phyloP scores from a whole-genome alignment of 2,888 invertebrate species.

The Stenodera caucasica region DNA sequence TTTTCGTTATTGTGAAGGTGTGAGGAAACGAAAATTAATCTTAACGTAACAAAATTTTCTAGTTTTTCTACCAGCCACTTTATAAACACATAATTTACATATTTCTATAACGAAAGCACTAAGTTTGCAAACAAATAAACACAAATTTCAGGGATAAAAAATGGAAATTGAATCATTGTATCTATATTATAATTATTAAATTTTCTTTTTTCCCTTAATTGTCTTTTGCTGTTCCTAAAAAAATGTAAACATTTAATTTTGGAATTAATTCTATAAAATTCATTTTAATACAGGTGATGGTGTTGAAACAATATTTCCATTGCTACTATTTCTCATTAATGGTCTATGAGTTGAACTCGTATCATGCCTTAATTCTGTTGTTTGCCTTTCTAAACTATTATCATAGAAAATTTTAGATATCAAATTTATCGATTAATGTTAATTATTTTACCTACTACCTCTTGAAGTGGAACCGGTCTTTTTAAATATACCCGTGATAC shows the following conservation, averaged over 20 bases:
- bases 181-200: constrained; percentile 25
- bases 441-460: constrained; percentile 64
- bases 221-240: constrained; percentile 36
- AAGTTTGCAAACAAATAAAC: constrained; percentile 23
- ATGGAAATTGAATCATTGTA: constrained; percentile 27
- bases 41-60: neutral
- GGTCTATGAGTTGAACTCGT: constrained; percentile 58
- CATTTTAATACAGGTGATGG: constrained; percentile 29
- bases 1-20: too few species aligned
- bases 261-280: constrained; percentile 9
- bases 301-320: constrained; percentile 51
- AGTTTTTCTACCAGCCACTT: constrained; percentile 16
- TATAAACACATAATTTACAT: constrained; percentile 25
- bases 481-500: constrained; percentile 82
- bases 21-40: too few species aligned
- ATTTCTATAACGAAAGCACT: constrained; percentile 14
- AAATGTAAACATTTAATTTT: constrained; percentile 9
- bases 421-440: neutral
- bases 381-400: constrained; percentile 49
- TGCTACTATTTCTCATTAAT: constrained; percentile 63
- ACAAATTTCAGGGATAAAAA: constrained; percentile 30
- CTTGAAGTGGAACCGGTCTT: constrained; percentile 67
- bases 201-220: constrained; percentile 30
- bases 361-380: constrained; percentile 41
- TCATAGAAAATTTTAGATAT: neutral